Evolutionary conservation across 92 coral and sea anemone genomes (phyloP).

Genomic region (Parazoanthus darwini): DNA sequence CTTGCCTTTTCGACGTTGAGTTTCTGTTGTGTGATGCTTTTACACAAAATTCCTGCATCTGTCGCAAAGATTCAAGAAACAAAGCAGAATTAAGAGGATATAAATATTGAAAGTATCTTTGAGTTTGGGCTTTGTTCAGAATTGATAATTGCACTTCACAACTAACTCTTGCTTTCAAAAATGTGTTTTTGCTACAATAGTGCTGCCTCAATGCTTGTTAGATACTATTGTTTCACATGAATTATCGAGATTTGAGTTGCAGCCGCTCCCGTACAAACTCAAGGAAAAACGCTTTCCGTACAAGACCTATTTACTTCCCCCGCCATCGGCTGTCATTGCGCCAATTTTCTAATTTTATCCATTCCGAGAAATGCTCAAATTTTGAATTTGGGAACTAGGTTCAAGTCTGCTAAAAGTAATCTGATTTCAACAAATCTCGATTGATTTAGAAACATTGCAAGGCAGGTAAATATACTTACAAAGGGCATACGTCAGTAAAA

Average conservation of each 20-base stretch:
- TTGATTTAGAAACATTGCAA: neutral
- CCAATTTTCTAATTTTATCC: neutral
- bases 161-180: neutral
- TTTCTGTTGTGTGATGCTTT: neutral
- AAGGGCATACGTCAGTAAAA: neutral
- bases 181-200: neutral
- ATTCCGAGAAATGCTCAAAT: neutral
- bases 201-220: neutral
- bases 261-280: neutral
- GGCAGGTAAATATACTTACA: neutral
- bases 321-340: neutral
- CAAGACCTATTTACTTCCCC: neutral
- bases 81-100: neutral
- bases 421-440: neutral
- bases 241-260: too few species aligned
- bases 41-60: neutral
- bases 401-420: neutral
- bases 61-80: neutral
- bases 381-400: neutral
- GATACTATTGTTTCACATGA: too few species aligned
- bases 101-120: neutral
- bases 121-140: neutral
- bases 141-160: neutral
- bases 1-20: neutral
- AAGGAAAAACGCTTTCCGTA: neutral